Evolutionary conservation across 2,797 vertebrate genomes (phyloP), one percentile per base, ranked within the genome.

Genomic region (Sebastes vulpes): DNA sequence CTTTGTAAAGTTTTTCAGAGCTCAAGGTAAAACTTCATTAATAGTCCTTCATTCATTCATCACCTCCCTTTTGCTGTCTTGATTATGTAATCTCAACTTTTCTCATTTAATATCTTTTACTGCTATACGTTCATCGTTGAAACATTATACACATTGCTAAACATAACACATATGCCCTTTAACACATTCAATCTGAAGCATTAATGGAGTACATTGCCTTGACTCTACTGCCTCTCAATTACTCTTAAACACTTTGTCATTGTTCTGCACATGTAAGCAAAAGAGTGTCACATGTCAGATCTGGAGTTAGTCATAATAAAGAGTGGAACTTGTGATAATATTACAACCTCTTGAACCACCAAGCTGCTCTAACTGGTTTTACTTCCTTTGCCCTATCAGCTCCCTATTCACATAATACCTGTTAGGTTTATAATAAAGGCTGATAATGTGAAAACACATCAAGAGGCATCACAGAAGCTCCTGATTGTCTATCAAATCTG

Each of bases 1-100:
- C 48, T 63, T 77, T 26, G 60, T 74, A 26, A 54, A 26, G 12
- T 58, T 73, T 72, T 70, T 71, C 21, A 78, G 23, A 75, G 63
- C 64, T 26, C 58, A 76, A 84, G 84, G 71, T 75, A 35, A 79
- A 79, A 79, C 50, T 6, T 42, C 23, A 67, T 69, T 9, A 52
- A 18, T n/a, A 38, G 18, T 26, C 16, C 53, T 75, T 48, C 16
- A 16, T 38, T 42, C 16, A 9, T 48, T 20, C 42, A 46, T 46
- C 5, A 58, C 42, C 38, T 74, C 16, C 32, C 1, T 20, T 65
- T 16, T 66, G 23, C 5, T 72, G 9, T 42, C 3, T 6, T 50
- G 12, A 52, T 65, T 60, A 10, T 46, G 50, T 50, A 10, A 77
- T 54, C 25, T 56, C 2, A 53, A 26, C 9, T 53, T 21, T 26